A percentile compares a stretch with the other conserved stretches of the same genome.
Conservation (phyloP, 2,797 vertebrate species). For the Cichlasoma orientale region DNA sequence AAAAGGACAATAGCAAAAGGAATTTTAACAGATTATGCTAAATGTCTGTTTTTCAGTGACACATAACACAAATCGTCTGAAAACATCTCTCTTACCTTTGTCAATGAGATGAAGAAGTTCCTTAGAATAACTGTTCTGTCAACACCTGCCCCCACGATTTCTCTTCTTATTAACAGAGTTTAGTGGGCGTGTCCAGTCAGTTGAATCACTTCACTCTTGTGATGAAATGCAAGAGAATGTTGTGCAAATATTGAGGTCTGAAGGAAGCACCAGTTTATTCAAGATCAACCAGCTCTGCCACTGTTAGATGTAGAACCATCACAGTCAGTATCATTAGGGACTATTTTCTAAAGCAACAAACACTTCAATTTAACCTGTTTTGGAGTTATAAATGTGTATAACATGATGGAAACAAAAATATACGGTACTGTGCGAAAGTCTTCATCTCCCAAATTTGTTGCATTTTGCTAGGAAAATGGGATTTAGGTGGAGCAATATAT, state of each 20-base stretch:
- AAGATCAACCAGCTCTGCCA: background rate
- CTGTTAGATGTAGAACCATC: no score
- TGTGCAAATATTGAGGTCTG: background rate
- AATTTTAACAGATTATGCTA: background rate
- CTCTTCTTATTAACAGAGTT: conserved; percentile 1
- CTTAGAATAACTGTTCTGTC: background rate
- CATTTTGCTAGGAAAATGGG: no score
- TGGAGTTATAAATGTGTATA: no score
- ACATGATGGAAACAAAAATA: no score
- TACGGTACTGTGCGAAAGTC: no score
- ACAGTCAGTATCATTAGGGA: no score
- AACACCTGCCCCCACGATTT: fast-evolving
- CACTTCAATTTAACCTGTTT: no score
- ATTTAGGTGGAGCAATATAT: no score
- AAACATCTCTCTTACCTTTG: conserved; percentile 19
- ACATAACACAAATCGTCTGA: background rate
- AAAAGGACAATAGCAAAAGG: background rate
- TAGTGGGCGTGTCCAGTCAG: background rate
- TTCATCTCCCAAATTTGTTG: no score
- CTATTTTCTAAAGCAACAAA: no score
- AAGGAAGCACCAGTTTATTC: background rate
- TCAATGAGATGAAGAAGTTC: background rate
- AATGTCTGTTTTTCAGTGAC: background rate
- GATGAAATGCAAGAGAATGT: background rate
- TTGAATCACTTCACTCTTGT: background rate